Evolutionary conservation across 2,113 vertebrate genomes (phyloP).

Genomic region (Puffinus mauretanicus): DNA sequence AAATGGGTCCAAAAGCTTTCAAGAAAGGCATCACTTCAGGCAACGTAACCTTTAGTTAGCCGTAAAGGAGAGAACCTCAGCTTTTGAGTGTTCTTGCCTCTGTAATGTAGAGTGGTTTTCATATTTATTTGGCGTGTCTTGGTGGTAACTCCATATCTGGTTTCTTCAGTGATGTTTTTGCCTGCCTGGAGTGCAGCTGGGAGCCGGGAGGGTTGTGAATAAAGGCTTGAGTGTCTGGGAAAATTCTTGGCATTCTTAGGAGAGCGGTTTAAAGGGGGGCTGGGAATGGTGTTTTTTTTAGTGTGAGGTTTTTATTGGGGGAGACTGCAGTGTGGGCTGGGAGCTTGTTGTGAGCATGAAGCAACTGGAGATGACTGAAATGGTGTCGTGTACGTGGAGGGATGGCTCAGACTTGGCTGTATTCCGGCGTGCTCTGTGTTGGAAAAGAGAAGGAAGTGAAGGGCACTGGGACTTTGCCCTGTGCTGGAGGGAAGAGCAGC

Average conservation of each 20-base stretch:
- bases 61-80: neutral
- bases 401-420: neutral
- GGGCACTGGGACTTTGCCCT: neutral
- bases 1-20: neutral
- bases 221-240: conserved; percentile 71
- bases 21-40: neutral
- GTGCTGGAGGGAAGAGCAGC: neutral
- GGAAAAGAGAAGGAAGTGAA: neutral
- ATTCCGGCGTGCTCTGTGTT: neutral
- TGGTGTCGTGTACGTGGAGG: accelerated
- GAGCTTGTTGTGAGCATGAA: neutral
- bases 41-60: neutral
- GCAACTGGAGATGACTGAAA: neutral
- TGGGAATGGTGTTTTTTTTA: neutral
- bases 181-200: conserved; percentile 45
- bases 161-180: conserved; percentile 27
- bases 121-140: neutral
- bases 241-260: conserved; percentile 76
- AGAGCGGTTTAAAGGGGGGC: neutral
- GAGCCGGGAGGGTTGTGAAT: conserved; percentile 16
- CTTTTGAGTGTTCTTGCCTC: neutral
- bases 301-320: neutral
- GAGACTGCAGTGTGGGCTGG: neutral
- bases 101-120: neutral
- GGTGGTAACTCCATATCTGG: neutral